Evolutionary conservation across 2,113 vertebrate species (phyloP).

Genomic region (Struthio camelus): DNA sequence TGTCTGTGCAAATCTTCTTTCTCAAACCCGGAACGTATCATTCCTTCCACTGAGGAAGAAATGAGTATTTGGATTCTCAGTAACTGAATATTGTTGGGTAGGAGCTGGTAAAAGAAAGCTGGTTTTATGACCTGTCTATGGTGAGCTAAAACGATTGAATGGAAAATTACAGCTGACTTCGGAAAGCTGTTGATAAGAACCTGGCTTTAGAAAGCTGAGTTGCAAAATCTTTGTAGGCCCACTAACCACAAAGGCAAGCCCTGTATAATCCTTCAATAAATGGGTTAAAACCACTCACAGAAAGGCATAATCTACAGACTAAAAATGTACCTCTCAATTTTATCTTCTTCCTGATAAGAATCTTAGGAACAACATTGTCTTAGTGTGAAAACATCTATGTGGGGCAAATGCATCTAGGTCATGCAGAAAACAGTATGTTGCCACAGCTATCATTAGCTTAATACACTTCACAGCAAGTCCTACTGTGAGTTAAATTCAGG

Average conservation of each 20-base stretch:
- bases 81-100: neutral
- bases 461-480: conserved; percentile 69
- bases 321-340: conserved; percentile 14
- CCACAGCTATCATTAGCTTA: conserved; percentile 67
- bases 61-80: neutral
- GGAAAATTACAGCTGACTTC: neutral
- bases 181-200: neutral
- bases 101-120: neutral
- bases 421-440: conserved; percentile 70
- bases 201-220: neutral
- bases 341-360: conserved; percentile 19
- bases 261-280: neutral
- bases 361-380: conserved; percentile 35
- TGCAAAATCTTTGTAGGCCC: neutral
- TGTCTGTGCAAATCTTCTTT: neutral
- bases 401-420: conserved; percentile 72
- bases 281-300: neutral
- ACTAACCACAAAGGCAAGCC: neutral
- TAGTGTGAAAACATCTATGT: conserved; percentile 61
- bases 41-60: neutral
- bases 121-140: neutral
- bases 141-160: neutral
- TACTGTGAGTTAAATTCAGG: conserved; percentile 75
- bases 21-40: neutral
- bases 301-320: neutral